Conservation (phyloP, 1,140 invertebrate species). For the Danaus melanippus region DNA sequence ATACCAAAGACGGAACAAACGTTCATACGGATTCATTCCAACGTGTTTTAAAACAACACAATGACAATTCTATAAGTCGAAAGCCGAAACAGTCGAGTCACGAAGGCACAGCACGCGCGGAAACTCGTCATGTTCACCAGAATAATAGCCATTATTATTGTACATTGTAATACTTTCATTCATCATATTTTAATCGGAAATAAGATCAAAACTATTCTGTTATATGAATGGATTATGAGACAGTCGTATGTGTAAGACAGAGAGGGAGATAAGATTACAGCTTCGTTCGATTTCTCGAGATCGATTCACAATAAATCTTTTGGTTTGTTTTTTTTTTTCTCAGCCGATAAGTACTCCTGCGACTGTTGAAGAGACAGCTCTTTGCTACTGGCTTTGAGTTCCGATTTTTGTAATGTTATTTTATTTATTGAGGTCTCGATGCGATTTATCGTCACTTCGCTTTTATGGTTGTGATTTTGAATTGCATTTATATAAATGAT, state of each 20-base stretch:
- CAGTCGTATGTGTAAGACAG: slow-evolving; percentile 7
- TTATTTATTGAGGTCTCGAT: slow-evolving; percentile 32
- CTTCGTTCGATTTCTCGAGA: slow-evolving; percentile 50
- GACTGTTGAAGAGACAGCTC: slow-evolving; percentile 46
- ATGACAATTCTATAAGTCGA: too few species aligned
- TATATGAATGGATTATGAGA: slow-evolving; percentile 46
- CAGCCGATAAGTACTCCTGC: slow-evolving; percentile 38
- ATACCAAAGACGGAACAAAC: too few species aligned
- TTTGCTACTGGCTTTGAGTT: slow-evolving; percentile 56
- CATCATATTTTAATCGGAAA: slow-evolving; percentile 57
- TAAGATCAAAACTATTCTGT: slow-evolving; percentile 40
- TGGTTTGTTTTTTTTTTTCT: slow-evolving; percentile 43
- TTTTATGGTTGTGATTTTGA: slow-evolving; percentile 32
- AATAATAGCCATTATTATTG: slow-evolving; percentile 33
- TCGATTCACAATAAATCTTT: slow-evolving; percentile 64
- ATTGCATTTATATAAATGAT: slow-evolving; percentile 33
- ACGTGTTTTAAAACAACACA: too few species aligned
- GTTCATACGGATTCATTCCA: too few species aligned
- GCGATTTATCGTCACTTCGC: slow-evolving; percentile 40
- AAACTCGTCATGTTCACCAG: slow-evolving; percentile 17
- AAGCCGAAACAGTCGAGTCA: too few species aligned
- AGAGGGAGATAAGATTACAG: slow-evolving; percentile 28
- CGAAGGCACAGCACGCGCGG: too few species aligned
- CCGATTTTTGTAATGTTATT: slow-evolving; percentile 35
- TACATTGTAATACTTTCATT: slow-evolving; percentile 45